These are phyloP conservation scores for Charadrius vociferus DNA, from an alignment of 2,113 vertebrate genomes.

Conservation along the genomic window DNA sequence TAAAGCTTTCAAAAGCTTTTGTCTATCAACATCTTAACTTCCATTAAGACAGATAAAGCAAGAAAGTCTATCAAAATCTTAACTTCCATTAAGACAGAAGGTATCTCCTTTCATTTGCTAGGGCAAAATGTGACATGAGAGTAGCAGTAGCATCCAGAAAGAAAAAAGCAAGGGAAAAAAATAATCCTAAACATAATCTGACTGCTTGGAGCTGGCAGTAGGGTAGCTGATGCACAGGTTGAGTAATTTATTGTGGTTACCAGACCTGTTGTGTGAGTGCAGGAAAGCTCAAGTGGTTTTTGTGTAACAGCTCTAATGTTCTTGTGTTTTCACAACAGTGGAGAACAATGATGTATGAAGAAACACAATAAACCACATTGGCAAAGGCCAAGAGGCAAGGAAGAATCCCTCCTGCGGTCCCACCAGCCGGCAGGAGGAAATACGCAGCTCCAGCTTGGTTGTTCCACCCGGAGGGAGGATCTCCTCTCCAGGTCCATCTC, in stretches of 20 bases:
- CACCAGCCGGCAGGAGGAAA: neutral
- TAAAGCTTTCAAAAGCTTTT: no score
- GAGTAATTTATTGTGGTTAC: neutral
- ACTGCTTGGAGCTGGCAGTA: neutral
- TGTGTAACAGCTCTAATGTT: neutral
- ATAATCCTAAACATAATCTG: neutral
- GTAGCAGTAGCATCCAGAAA: neutral
- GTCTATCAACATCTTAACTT: no score
- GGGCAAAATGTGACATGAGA: neutral
- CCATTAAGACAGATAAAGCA: no score
- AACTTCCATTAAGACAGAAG: neutral
- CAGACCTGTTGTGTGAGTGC: neutral
- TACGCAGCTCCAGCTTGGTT: neutral
- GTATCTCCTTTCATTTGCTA: neutral
- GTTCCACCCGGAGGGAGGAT: neutral
- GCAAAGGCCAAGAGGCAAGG: neutral
- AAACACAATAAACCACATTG: neutral
- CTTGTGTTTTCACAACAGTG: neutral
- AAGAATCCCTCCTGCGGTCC: neutral
- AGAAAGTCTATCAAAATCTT: no score
- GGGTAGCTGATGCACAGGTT: fast-evolving
- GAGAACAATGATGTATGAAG: neutral
- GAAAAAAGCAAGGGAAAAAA: neutral
- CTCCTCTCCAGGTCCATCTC: neutral
- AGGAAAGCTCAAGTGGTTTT: neutral